phyloP scores from a whole-genome alignment of 2,888 invertebrate genomes.

The Lepidochitona cinerea region DNA sequence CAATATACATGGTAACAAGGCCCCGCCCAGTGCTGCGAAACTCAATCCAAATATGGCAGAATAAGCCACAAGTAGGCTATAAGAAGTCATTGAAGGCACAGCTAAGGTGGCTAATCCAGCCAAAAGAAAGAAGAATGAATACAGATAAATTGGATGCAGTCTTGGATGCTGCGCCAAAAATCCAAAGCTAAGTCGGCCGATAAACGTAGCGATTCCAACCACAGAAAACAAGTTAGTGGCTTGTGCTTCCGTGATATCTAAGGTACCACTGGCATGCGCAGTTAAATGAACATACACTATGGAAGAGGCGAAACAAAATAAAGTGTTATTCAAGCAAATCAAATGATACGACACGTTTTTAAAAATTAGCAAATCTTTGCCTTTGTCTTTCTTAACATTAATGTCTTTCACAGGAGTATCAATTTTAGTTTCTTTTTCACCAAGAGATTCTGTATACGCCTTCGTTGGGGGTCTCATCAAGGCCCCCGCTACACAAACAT shows the following conservation, averaged over 20 bases:
- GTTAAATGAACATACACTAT: constrained; percentile 11
- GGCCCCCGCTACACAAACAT: constrained; percentile 10
- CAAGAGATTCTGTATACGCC: background rate
- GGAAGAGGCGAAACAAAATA: constrained; percentile 12
- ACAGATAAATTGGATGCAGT: background rate
- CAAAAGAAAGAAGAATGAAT: background rate
- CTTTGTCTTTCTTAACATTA: background rate
- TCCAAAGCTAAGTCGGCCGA: background rate
- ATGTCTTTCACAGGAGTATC: background rate
- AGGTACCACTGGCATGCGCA: background rate
- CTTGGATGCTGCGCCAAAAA: background rate
- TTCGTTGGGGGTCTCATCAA: constrained; percentile 10
- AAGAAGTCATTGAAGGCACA: background rate
- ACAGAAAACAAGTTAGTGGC: background rate
- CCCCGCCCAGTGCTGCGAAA: constrained; percentile 12
- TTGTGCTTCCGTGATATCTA: background rate
- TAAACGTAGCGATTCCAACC: constrained; percentile 3
- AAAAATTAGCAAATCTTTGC: constrained; percentile 11
- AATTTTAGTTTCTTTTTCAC: background rate
- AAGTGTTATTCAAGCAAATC: constrained; percentile 9
- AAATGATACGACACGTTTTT: constrained; percentile 19
- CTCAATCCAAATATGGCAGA: background rate
- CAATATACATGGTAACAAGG: background rate
- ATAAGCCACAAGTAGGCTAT: background rate
- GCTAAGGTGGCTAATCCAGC: constrained; percentile 3